Base-by-base conservation (phyloP, 2,797 vertebrate species). In the Ctenochaetus hawaiiensis region DNA sequence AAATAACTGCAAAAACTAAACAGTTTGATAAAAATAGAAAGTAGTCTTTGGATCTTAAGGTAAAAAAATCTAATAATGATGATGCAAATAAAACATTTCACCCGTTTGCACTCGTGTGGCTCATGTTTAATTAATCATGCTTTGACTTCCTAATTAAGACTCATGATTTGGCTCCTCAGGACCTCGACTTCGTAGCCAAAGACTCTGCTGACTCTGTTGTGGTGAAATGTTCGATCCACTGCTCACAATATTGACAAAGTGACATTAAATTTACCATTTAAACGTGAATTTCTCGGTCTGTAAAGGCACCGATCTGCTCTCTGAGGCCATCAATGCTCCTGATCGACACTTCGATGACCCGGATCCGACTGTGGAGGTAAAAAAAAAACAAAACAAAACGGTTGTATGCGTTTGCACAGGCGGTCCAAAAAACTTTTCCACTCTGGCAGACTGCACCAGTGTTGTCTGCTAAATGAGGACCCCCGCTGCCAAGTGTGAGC, bases 401-500 rank as follows among this genome's bases (percentile, higher is more conserved):
- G 20, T 22, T 54, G 17, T 39, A 12, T 45, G 67, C 57, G 44
- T 58, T 26, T 7, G 53, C 43, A 34, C 23, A 8, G 56, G 9
- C 22, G 0, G n/a, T 51, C 44, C 22, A 10, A 44, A 88, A 10
- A 44, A 66, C 56, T 51, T 85, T 84, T 86, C 79, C 81, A 54
- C 80, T 74, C 59, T n/a, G 74, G 78, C 82, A 56, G 57, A 57
- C 74, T 45, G 54, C 57, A 8, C 54, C 81, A 37, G 68, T 2
- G 4, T 53, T 51, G 70, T 74, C 74, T 57, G 41, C 23, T 82
- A 78, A 84, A 84, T 76, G 72, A 76, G 48, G 54, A 53, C 44
- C 74, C 48, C 67, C 2, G 44, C 66, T 88, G 86, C 87, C 89
- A 87, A 89, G 85, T 89, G 88, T 85, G 78, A 92, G 81, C 79